These are phyloP conservation scores for Remorina albescens DNA, from an alignment of 2,797 vertebrate genomes.

Conservation along the genomic window DNA sequence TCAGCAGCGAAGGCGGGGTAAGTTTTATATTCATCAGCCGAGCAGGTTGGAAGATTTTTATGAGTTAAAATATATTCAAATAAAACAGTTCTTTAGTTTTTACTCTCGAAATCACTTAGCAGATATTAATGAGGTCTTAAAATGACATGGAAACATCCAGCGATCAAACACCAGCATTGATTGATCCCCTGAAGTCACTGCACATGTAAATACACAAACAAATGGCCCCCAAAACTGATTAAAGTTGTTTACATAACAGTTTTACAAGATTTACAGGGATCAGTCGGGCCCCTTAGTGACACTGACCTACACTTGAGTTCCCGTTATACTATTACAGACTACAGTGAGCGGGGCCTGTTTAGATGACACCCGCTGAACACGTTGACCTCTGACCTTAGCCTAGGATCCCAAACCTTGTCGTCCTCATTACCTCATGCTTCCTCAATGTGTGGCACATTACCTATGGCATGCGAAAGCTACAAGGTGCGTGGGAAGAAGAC, in stretches of 20 bases:
- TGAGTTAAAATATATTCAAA: neutral
- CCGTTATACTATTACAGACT: constrained; percentile 68
- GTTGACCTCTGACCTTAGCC: constrained; percentile 76
- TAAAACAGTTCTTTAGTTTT: neutral
- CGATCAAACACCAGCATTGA: neutral
- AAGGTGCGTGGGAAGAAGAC: constrained; percentile 48
- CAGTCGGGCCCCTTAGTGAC: constrained; percentile 36
- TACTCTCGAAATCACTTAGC: neutral
- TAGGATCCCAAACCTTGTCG: constrained; percentile 64
- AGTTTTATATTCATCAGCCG: constrained; percentile 13
- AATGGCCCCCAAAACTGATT: constrained; percentile 58
- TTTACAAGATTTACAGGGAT: constrained; percentile 67
- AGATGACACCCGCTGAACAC: constrained; percentile 75
- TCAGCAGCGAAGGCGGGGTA: constrained; percentile 25
- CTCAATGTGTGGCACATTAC: constrained; percentile 76
- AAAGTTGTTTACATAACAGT: constrained; percentile 74
- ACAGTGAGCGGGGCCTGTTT: constrained; percentile 65
- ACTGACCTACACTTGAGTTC: constrained; percentile 65
- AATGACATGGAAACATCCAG: neutral
- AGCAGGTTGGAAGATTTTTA: neutral
- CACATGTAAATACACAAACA: constrained; percentile 65
- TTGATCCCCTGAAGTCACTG: constrained; percentile 24
- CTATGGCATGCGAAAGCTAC: constrained; percentile 47
- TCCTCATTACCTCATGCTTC: constrained; percentile 85
- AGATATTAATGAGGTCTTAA: neutral